Base-by-base conservation (phyloP, 2,797 vertebrate species). In the Vultur gryphus region DNA sequence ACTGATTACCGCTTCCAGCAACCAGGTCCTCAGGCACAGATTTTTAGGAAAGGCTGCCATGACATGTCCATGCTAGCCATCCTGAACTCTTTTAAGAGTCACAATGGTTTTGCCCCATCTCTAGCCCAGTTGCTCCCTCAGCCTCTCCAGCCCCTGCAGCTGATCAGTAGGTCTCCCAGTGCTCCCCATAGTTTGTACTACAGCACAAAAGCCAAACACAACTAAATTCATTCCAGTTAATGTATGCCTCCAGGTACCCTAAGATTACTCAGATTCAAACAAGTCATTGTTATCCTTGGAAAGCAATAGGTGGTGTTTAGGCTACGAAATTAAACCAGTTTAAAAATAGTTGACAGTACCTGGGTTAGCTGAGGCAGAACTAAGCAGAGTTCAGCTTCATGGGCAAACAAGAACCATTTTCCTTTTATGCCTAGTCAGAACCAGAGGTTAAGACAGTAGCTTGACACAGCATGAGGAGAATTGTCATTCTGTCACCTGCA, bases 331-430 rank as follows among this genome's bases (percentile, higher is more conserved):
- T 71, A 90, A 95, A 72, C 23, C 35, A 41, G 39, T 85, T 87
- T 89, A 73, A 94, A 89, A 84, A 83, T 41, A 55, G n/a, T 55
- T 90, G 75, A 79, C 58, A 84, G 84, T 44, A 96, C 69, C 86
- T 96, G 82, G 28, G 51, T 83, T 94, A 93, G 51, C 62, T 78
- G 90, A 93, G 71, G 62, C 83, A 79, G 69, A 89, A 88, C 62
- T 64, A 90, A 92, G 81, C 51, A 83, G 70, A 81, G 86, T 49
- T 95, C 55, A 73, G 43, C 52, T 90, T 83, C 77, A 37, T 4
- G 62, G 35, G 64, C 44, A 93, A 75, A 90, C 43, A 95, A 83
- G 86, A 91, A 29, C 23, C 39, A 41, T 93, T 94, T 95, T 75
- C 54, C n/a, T 49, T 71, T 93, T 64, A 71, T 80, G 14, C 21